Conservation (phyloP, 23 tunicate species). For the Trididemnum clinides region DNA sequence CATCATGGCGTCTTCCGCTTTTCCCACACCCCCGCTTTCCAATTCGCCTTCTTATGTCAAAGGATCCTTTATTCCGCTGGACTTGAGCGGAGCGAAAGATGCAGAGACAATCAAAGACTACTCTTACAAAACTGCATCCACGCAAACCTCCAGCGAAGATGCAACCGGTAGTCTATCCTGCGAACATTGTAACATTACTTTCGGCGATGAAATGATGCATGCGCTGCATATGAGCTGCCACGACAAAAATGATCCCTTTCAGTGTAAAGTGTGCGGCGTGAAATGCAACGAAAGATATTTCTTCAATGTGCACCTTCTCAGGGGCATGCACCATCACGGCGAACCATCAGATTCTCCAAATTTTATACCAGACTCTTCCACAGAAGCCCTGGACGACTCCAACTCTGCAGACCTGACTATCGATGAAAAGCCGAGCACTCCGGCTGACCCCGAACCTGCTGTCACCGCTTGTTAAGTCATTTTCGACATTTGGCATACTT, state of each 20-base stretch:
- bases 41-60: conserved; percentile 58
- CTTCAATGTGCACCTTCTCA: conserved; percentile 91
- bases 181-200: conserved; percentile 77
- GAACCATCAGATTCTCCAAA: background rate
- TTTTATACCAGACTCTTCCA: background rate
- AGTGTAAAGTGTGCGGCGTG: conserved; percentile 87
- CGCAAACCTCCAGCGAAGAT: conserved; percentile 21
- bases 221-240: conserved; percentile 98
- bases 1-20: conserved; percentile 55
- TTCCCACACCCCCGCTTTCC: conserved; percentile 77
- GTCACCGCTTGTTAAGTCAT: background rate
- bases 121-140: conserved; percentile 9
- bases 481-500: no score
- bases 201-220: conserved; percentile 95
- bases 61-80: conserved; percentile 51
- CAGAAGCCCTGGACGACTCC: background rate
- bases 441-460: background rate
- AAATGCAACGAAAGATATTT: conserved; percentile 89
- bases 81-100: conserved; percentile 49
- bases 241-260: conserved; percentile 79
- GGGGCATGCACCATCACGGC: conserved; percentile 77
- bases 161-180: conserved; percentile 42
- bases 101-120: background rate
- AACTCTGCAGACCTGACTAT: no score
- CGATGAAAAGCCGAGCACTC: no score